Evolutionary conservation across 2,888 invertebrate species (phyloP).

Genomic region (Patella depressa): DNA sequence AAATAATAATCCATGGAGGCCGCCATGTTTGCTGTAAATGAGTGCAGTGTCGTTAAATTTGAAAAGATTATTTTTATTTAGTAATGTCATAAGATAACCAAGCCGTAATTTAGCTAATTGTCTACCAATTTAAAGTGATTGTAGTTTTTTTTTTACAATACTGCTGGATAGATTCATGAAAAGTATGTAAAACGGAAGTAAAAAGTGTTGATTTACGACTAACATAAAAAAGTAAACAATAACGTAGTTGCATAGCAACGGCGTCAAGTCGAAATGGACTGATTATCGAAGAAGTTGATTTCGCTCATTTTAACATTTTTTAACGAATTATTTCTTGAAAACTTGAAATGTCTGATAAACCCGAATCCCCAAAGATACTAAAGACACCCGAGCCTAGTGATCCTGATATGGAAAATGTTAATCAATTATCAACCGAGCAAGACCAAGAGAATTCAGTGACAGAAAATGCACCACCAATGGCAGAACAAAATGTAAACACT

Average conservation of each 20-base stretch:
- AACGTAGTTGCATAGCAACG: constrained; percentile 25
- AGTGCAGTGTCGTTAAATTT: neutral
- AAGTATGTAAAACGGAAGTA: neutral
- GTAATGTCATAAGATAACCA: neutral
- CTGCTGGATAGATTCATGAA: neutral
- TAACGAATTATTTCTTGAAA: neutral
- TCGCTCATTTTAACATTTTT: neutral
- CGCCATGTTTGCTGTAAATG: constrained; percentile 4
- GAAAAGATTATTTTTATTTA: too few relatives aligned
- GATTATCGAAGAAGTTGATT: neutral
- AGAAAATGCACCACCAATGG: constrained; percentile 14
- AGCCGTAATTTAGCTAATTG: neutral
- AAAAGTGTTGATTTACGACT: neutral
- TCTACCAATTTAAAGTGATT: neutral
- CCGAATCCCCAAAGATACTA: constrained; percentile 27
- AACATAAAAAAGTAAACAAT: constrained; percentile 11
- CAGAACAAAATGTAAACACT: constrained; percentile 13
- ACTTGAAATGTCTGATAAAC: constrained; percentile 47
- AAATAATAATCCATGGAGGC: constrained; percentile 8
- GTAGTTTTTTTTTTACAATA: neutral
- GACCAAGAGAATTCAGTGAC: constrained; percentile 27
- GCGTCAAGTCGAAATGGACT: constrained; percentile 16
- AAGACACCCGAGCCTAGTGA: constrained; percentile 14
- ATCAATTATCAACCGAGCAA: constrained; percentile 20
- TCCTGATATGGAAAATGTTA: constrained; percentile 16